Conservation (phyloP, 1,140 invertebrate species). For the Pinna nobilis region DNA sequence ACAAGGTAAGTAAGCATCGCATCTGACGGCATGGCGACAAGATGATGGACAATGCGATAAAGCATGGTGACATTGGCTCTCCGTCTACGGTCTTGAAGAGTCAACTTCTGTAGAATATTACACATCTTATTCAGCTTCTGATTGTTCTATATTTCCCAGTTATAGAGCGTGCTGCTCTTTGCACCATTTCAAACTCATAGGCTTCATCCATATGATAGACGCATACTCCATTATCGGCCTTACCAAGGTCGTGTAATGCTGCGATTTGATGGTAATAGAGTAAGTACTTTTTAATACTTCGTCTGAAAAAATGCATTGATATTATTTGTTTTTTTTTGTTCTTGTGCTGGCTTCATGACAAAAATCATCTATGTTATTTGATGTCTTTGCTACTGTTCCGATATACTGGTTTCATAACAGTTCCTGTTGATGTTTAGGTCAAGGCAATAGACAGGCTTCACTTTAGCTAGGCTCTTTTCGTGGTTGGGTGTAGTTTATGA, state of each 20-base stretch:
- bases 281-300: neutral
- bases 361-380: too few relatives aligned
- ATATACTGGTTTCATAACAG: constrained; percentile 9
- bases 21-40: constrained; percentile 7
- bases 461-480: neutral
- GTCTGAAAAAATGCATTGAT: neutral
- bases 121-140: constrained; percentile 6
- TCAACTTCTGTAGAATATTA: neutral
- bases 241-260: neutral
- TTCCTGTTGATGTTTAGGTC: neutral
- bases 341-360: too few relatives aligned
- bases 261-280: neutral
- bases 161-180: neutral
- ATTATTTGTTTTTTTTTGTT: neutral
- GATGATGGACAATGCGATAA: constrained; percentile 2
- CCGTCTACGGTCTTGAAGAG: neutral
- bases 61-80: constrained; percentile 9
- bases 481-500: constrained; percentile 11
- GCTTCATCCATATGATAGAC: constrained; percentile 10
- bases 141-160: neutral
- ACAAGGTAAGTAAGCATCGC: too few relatives aligned
- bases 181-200: constrained; percentile 11
- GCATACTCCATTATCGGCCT: neutral
- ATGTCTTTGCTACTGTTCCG: neutral
- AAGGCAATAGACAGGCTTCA: neutral